Percentiles rank a stretch among this genome's conserved stretches.
phyloP scores from a whole-genome alignment of 1,140 invertebrate species.

The Bombus polaris region DNA sequence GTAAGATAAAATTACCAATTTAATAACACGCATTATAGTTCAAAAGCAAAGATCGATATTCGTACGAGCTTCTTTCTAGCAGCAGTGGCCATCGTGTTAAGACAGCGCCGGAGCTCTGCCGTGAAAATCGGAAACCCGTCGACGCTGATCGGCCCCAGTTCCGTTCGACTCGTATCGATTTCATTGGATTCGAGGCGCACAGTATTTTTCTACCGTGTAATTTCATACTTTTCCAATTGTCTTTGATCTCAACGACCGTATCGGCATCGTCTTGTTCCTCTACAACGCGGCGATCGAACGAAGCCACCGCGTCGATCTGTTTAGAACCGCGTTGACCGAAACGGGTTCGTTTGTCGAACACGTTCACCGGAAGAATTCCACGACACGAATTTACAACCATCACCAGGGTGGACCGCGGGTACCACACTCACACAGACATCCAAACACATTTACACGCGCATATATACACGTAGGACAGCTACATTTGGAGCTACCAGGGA shows the following conservation, averaged over 20 bases:
- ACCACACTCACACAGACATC: not conserved
- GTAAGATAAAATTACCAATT: too few relatives aligned
- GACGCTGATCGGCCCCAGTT: not conserved
- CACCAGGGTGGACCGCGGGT: not conserved
- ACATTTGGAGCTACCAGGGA: not conserved
- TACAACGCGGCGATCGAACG: not conserved
- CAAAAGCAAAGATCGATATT: not conserved
- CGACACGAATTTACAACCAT: slow-evolving; percentile 2
- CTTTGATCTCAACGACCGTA: slow-evolving; percentile 14
- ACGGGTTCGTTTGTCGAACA: not conserved
- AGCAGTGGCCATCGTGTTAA: not conserved
- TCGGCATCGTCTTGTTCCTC: slow-evolving; percentile 8
- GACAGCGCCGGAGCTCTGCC: too few relatives aligned
- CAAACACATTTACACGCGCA: not conserved
- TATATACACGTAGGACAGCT: not conserved
- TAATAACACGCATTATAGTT: too few relatives aligned
- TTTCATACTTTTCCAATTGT: slow-evolving; percentile 32
- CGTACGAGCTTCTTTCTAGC: not conserved
- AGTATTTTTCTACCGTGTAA: slow-evolving; percentile 37
- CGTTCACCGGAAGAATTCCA: not conserved
- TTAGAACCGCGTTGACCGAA: not conserved
- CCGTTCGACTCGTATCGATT: slow-evolving; percentile 5
- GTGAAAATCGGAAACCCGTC: not conserved
- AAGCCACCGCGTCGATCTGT: not conserved
- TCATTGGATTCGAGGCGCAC: not conserved